These are phyloP conservation scores for Cryptoprocta ferox DNA, from an alignment of 2,797 vertebrate genomes.

Conservation along the genomic window DNA sequence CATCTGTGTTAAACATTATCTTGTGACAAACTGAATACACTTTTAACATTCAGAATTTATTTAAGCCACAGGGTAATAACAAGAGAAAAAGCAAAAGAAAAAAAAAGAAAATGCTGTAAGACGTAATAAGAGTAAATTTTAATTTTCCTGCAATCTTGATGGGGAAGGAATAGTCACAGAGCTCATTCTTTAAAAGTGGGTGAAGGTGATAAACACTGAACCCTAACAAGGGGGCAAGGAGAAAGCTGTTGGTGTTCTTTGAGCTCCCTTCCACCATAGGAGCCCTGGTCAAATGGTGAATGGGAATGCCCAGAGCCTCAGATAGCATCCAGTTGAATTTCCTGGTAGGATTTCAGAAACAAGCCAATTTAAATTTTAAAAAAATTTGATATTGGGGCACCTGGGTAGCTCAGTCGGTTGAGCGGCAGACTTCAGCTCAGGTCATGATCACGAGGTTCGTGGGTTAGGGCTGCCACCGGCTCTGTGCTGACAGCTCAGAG, in stretches of 20 bases:
- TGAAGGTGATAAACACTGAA: neutral
- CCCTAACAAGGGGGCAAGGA: neutral
- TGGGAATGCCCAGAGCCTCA: neutral
- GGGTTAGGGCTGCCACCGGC: too few relatives aligned
- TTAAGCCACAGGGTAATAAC: neutral
- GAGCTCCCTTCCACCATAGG: neutral
- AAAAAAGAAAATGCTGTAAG: neutral
- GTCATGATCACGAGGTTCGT: too few relatives aligned
- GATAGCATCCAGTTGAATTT: neutral
- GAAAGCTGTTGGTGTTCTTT: neutral
- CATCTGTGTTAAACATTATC: neutral
- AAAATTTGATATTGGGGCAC: too few relatives aligned
- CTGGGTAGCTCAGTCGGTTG: too few relatives aligned
- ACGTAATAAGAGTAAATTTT: neutral
- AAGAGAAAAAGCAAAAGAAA: neutral
- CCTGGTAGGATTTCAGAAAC: neutral
- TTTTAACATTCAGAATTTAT: neutral
- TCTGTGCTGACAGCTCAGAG: too few relatives aligned
- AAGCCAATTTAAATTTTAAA: neutral
- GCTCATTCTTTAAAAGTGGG: neutral
- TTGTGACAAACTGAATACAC: neutral
- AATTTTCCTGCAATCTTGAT: neutral
- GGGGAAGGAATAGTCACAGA: neutral
- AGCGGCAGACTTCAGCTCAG: too few relatives aligned
- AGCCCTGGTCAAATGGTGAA: neutral